A percentile compares a stretch with the other conserved stretches of the same genome.
phyloP scores from a whole-genome alignment of 2,888 invertebrate genomes.

The Leptinotarsa peninsularis region DNA sequence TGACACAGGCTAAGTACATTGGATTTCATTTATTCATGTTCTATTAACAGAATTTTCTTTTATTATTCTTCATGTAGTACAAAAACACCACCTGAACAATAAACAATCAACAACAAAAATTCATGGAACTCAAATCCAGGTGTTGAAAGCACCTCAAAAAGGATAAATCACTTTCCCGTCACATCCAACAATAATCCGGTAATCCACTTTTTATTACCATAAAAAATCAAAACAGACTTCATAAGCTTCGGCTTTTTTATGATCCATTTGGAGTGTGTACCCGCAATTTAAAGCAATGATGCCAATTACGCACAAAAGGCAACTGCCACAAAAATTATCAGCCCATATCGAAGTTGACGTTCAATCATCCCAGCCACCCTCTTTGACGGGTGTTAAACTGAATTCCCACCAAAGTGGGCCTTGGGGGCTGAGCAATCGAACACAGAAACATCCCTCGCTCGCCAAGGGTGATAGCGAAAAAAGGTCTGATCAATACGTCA shows the following conservation, averaged over 20 bases:
- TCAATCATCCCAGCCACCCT: constrained; percentile 57
- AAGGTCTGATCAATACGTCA: not conserved
- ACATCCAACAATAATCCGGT: constrained; percentile 30
- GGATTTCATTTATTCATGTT: too few species aligned
- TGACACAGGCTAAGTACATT: too few species aligned
- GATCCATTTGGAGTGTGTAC: constrained; percentile 47
- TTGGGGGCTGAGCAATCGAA: constrained; percentile 53
- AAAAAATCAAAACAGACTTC: constrained; percentile 46
- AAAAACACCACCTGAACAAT: too few species aligned
- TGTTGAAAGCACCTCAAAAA: constrained; percentile 16
- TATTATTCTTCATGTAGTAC: too few species aligned
- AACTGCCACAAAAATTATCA: constrained; percentile 58
- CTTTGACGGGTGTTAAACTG: constrained; percentile 59
- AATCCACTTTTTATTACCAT: constrained; percentile 46
- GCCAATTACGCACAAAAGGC: constrained; percentile 58
- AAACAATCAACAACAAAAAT: too few species aligned
- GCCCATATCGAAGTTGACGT: constrained; percentile 59
- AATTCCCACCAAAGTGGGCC: constrained; percentile 59
- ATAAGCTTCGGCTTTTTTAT: constrained; percentile 41
- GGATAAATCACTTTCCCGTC: constrained; percentile 30
- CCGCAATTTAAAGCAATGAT: constrained; percentile 57
- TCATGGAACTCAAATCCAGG: not conserved
- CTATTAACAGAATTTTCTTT: too few species aligned
- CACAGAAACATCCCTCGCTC: constrained; percentile 23
- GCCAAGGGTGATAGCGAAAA: not conserved